Percentiles rank a stretch among this genome's conserved stretches.
These are phyloP conservation scores for Alviniconcha strummeri DNA, from an alignment of 2,888 invertebrate species.

Conservation along the genomic window DNA sequence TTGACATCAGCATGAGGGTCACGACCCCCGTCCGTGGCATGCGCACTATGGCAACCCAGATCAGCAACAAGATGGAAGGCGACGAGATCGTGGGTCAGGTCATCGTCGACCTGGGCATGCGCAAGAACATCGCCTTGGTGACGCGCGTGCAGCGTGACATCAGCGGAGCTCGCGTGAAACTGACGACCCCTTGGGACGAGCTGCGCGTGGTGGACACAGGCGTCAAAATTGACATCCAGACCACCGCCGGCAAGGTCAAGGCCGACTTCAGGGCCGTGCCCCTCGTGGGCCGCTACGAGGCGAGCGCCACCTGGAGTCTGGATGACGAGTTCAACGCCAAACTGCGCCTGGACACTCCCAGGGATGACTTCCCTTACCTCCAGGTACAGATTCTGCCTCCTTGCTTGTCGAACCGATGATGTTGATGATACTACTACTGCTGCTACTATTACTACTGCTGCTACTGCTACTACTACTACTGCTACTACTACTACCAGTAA, in stretches of 20 bases:
- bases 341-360: constrained; percentile 48
- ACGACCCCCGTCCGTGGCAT: constrained; percentile 35
- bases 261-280: constrained; percentile 45
- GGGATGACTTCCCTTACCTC: constrained; percentile 41
- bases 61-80: constrained; percentile 39
- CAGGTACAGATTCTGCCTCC: constrained; percentile 24
- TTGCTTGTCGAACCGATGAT: too few species aligned
- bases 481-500: too few species aligned
- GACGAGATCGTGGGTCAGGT: constrained; percentile 33
- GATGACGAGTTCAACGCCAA: constrained; percentile 39
- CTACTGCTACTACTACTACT: too few species aligned
- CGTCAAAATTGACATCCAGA: background rate
- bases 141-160: constrained; percentile 6
- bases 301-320: constrained; percentile 38
- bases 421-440: background rate
- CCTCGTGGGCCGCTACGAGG: constrained; percentile 37
- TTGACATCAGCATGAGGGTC: constrained; percentile 38
- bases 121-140: constrained; percentile 32
- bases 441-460: too few species aligned
- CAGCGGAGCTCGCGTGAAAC: constrained; percentile 8
- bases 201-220: constrained; percentile 25
- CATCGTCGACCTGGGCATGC: constrained; percentile 35
- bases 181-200: constrained; percentile 24
- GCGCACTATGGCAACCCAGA: constrained; percentile 28
- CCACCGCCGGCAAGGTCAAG: constrained; percentile 32